Evolutionary conservation across 2,888 invertebrate species (phyloP).

Genomic region (Cacoxenus indagator): DNA sequence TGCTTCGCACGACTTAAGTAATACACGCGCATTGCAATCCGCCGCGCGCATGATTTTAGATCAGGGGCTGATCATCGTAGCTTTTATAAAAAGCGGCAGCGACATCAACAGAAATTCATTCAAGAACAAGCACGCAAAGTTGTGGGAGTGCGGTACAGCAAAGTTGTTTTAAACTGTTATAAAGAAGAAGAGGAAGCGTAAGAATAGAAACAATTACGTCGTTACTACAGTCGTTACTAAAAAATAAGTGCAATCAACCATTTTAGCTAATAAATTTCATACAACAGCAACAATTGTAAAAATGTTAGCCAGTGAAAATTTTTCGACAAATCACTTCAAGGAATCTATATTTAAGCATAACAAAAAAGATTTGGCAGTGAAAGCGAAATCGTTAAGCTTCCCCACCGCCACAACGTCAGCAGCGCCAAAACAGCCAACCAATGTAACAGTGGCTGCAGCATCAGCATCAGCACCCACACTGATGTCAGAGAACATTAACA

Average conservation of each 20-base stretch:
- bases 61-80: conserved; percentile 22
- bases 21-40: background rate
- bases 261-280: conserved; percentile 12
- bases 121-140: conserved; percentile 42
- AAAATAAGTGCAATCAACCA: conserved; percentile 15
- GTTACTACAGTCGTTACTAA: too few relatives aligned
- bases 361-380: conserved; percentile 35
- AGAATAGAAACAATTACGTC: conserved; percentile 9
- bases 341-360: conserved; percentile 64
- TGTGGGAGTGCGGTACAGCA: background rate
- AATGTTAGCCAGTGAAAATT: conserved; percentile 67
- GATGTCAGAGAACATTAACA: conserved; percentile 42
- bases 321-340: conserved; percentile 55
- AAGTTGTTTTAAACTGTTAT: too few relatives aligned
- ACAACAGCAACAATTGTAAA: conserved; percentile 28
- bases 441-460: conserved; percentile 2
- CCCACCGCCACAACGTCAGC: conserved; percentile 28
- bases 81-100: conserved; percentile 66
- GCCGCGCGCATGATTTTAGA: conserved; percentile 3
- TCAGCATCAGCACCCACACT: conserved; percentile 26
- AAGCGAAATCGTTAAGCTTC: conserved; percentile 23
- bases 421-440: conserved; percentile 11
- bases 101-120: conserved; percentile 46
- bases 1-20: background rate
- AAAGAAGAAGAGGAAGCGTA: conserved; percentile 17